Base-by-base conservation (phyloP, 2,797 vertebrate species). In the Pteropus rufus region DNA sequence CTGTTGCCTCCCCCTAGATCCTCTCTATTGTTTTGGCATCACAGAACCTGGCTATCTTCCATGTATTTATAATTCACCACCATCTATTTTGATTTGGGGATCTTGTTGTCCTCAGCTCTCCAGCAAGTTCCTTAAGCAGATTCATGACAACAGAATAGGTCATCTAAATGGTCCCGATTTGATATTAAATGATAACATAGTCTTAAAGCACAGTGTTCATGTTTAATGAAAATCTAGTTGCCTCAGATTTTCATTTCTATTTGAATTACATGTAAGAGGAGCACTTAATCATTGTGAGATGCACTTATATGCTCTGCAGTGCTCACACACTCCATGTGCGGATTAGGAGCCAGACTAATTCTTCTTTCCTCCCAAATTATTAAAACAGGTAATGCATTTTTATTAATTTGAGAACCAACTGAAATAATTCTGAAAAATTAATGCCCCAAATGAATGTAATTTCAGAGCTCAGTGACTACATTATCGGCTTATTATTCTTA, bases 351-450 rank as follows among this genome's bases (percentile, higher is more conserved):
- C 87, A 97, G 90, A 97, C 85, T 97, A 98, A 98, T 98, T 97
- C 67, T 93, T 98, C 92, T 97, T 97, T 98, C 77, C 91, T 96
- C 87, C 80, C 69, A 97, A 98, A 98, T 97, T 97, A 98, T 97
- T 97, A 96, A 97, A 98, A 98, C 83, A 98, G 95, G 93, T 94
- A 98, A 98, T 97, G 77, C 58, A 84, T 82, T 97, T 98, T 97
- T 98, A 97, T 97, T 98, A 98, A 98, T 91, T 93, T 97, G 97
- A 97, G 96, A 94, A 97, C 95, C 94, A 97, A 91, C 85, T 97
- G 92, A 97, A 98, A 97, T 97, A 98, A 97, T 98, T 98, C 94
- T 62, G 7, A 89, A 96, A 98, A 98, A 98, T 98, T 98, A 98
- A 98, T 97, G 85, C 65, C 83, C 70, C 87, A 97, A 98, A 98